Conservation (phyloP, 2,113 vertebrate genomes). For the Pituophis catenifer region DNA sequence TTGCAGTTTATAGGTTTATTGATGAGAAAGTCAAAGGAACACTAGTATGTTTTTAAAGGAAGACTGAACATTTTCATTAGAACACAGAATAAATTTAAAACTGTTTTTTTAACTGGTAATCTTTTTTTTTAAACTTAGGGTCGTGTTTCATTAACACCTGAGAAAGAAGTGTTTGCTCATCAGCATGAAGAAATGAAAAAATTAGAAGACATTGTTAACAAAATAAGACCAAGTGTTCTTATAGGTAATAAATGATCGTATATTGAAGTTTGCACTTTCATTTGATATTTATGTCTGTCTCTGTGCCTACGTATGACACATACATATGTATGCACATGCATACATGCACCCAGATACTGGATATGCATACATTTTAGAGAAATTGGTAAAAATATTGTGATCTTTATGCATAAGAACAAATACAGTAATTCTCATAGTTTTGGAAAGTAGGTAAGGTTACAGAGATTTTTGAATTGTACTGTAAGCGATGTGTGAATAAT, state of each 20-base stretch:
- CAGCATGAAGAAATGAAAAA: conserved; percentile 84
- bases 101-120: conserved; percentile 2
- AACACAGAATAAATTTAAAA: not conserved
- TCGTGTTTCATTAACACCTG: conserved; percentile 82
- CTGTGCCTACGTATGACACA: not conserved
- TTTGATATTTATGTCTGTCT: not conserved
- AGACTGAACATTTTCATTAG: not conserved
- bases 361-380: conserved; percentile 27
- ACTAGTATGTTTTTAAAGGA: not conserved
- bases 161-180: conserved; percentile 89
- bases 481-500: not conserved
- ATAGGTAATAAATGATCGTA: conserved; percentile 78
- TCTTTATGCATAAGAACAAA: not conserved
- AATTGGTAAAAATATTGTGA: conserved; percentile 30
- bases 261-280: conserved; percentile 13
- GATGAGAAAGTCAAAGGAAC: not conserved
- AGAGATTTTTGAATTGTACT: not conserved
- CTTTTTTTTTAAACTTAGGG: conserved; percentile 69
- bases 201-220: conserved; percentile 82
- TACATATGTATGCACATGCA: not conserved
- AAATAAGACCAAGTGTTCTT: conserved; percentile 88
- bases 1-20: not conserved
- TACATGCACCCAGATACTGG: not conserved
- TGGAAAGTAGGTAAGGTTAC: not conserved
- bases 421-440: not conserved